Percentiles rank a stretch among this genome's conserved stretches.
Conservation (phyloP, 2,797 vertebrate species). For the Petrocephalus schoutedeni region DNA sequence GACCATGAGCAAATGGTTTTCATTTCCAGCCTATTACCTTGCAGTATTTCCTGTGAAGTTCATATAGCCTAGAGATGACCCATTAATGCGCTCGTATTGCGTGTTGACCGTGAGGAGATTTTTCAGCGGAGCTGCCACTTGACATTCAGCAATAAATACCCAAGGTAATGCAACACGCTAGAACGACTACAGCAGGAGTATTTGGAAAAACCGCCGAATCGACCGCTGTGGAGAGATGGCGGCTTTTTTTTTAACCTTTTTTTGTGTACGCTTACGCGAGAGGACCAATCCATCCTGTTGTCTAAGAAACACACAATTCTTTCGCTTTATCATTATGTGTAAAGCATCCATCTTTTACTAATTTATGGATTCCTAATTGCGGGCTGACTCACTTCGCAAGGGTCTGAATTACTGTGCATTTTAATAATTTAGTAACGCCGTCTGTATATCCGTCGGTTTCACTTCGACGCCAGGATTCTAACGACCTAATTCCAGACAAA, state of each 20-base stretch:
- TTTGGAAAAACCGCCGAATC: background rate
- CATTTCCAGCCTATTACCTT: background rate
- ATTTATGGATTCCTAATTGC: background rate
- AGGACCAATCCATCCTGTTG: background rate
- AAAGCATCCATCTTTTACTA: background rate
- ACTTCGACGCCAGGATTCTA: background rate
- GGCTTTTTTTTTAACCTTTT: background rate
- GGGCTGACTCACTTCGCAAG: background rate
- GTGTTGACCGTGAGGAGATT: background rate
- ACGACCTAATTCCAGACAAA: background rate
- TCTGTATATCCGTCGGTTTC: background rate
- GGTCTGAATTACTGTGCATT: background rate
- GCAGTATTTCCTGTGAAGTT: background rate
- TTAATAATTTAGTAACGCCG: background rate
- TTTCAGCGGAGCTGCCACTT: conserved; percentile 6
- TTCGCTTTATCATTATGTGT: background rate
- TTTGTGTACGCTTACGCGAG: background rate
- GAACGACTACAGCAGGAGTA: background rate
- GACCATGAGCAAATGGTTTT: background rate
- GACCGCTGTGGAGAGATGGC: background rate
- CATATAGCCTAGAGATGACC: background rate
- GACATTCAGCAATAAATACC: conserved; percentile 7
- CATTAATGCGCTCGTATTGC: background rate
- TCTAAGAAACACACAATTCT: background rate
- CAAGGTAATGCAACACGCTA: conserved; percentile 1